phyloP scores from a whole-genome alignment of 2,888 invertebrate species.

The Spisula solida region DNA sequence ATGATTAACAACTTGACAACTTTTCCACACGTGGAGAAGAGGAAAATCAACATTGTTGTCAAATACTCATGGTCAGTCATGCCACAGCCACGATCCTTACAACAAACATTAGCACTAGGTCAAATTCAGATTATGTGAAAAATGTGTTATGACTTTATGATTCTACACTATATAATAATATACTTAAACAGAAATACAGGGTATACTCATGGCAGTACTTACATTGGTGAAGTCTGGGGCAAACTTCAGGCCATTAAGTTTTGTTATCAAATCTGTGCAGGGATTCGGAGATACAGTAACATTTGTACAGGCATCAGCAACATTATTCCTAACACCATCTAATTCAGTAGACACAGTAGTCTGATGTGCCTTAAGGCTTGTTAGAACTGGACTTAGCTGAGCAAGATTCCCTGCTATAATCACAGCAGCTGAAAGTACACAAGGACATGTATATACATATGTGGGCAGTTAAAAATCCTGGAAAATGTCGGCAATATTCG shows the following conservation, averaged over 20 bases:
- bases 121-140: too few species aligned
- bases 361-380: constrained; percentile 52
- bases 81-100: too few species aligned
- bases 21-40: too few species aligned
- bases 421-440: background rate
- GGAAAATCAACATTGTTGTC: too few species aligned
- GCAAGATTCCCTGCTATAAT: background rate
- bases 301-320: constrained; percentile 52
- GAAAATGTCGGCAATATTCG: too few species aligned
- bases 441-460: background rate
- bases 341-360: constrained; percentile 46
- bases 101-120: too few species aligned
- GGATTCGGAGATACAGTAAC: background rate
- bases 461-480: too few species aligned
- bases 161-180: too few species aligned
- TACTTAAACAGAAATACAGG: background rate
- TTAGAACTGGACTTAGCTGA: background rate
- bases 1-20: too few species aligned
- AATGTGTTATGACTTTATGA: too few species aligned
- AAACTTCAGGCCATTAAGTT: constrained; percentile 26
- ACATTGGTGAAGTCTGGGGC: constrained; percentile 69
- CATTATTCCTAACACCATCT: constrained; percentile 17
- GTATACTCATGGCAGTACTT: constrained; percentile 30
- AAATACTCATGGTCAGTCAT: too few species aligned
- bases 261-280: background rate